A percentile compares a stretch with the other conserved stretches of the same genome.
phyloP scores from a whole-genome alignment of 2,113 vertebrate species.

The Lynx canadensis region DNA sequence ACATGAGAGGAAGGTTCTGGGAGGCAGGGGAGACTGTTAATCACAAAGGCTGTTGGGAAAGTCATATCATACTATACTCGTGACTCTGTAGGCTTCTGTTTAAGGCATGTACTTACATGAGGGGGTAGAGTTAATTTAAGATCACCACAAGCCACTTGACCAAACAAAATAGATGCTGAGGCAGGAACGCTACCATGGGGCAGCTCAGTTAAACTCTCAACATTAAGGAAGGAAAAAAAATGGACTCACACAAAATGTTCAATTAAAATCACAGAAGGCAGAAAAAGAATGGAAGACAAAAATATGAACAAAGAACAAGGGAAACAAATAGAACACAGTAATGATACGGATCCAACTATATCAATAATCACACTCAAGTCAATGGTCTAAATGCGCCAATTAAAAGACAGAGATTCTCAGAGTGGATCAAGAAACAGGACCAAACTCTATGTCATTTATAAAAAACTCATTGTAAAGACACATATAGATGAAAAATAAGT shows the following conservation, averaged over 20 bases:
- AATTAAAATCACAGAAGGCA: neutral
- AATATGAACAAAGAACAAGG: neutral
- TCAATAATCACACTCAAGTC: neutral
- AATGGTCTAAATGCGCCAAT: neutral
- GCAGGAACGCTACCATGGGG: neutral
- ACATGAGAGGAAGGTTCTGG: neutral
- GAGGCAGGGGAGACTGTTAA: neutral
- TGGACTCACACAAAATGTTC: neutral
- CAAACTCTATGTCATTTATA: neutral
- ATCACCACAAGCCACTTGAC: neutral
- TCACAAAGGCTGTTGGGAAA: neutral
- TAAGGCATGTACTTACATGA: neutral
- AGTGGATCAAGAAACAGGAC: neutral
- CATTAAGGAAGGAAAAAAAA: neutral
- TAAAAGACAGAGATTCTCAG: neutral
- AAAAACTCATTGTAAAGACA: neutral
- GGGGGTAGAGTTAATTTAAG: neutral
- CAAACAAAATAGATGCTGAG: neutral
- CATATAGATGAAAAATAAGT: neutral
- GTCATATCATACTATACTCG: neutral
- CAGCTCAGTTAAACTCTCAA: neutral
- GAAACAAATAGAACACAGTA: neutral
- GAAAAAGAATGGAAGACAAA: neutral
- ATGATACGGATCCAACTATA: neutral
- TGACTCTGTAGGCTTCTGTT: neutral